Evolutionary conservation across 2,888 invertebrate genomes (phyloP).

Genomic region (Galerucella nymphaeae): DNA sequence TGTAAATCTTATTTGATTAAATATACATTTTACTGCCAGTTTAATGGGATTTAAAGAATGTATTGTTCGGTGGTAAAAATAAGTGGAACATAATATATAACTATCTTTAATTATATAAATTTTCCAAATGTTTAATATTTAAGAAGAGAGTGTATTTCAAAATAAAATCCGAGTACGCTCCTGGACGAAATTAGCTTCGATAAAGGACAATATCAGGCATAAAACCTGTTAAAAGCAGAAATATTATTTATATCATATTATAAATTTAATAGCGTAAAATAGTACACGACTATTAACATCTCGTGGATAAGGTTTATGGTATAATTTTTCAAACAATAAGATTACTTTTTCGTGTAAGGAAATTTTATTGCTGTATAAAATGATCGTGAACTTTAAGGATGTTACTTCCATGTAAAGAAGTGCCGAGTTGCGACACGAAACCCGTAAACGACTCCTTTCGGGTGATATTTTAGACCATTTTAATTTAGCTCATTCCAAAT

Average conservation of each 20-base stretch:
- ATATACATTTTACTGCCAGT: no score
- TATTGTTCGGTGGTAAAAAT: no score
- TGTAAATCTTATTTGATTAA: no score
- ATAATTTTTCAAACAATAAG: conserved; percentile 42
- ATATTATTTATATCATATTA: conserved; percentile 46
- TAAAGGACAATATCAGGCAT: conserved; percentile 36
- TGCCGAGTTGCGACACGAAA: background rate
- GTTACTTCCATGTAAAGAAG: conserved; percentile 17
- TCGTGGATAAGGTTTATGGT: conserved; percentile 41
- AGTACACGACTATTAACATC: conserved; percentile 41
- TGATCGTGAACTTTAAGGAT: conserved; percentile 35
- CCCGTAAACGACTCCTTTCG: background rate
- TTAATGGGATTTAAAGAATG: no score
- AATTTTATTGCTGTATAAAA: conserved; percentile 33
- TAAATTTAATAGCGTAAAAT: conserved; percentile 46
- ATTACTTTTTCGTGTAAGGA: conserved; percentile 41
- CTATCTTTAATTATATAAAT: no score
- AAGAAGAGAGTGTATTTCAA: background rate
- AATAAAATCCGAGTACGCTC: background rate
- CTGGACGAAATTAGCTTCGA: background rate
- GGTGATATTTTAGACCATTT: background rate
- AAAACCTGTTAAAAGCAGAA: conserved; percentile 37
- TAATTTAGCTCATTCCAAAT: no score
- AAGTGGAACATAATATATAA: no score
- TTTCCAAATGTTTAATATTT: background rate